A percentile compares a stretch with the other conserved stretches of the same genome.
Conservation (phyloP, 2,797 vertebrate species). For the Pangasius mekongensis region DNA sequence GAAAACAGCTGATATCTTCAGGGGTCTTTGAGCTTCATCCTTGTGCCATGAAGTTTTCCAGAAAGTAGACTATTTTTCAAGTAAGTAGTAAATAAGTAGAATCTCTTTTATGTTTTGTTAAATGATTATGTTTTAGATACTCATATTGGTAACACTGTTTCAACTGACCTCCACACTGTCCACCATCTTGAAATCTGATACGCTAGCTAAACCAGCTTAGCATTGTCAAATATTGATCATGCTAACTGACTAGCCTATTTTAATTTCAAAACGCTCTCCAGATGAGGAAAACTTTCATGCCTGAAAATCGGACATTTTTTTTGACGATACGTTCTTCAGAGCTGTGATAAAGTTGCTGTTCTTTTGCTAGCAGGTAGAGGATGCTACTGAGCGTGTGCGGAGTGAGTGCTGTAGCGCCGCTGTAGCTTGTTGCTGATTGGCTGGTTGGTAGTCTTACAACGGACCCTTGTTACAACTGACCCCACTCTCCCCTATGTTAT, state of each 20-base stretch:
- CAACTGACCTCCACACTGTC: neutral
- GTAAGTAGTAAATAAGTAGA: neutral
- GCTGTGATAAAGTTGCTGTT: neutral
- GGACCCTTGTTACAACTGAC: neutral
- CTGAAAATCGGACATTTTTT: neutral
- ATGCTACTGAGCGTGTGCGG: neutral
- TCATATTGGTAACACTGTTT: neutral
- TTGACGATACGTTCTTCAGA: neutral
- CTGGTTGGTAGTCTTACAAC: neutral
- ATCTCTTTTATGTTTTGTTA: neutral
- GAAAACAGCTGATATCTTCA: neutral
- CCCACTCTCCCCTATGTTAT: neutral
- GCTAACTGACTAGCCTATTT: neutral
- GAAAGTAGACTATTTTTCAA: neutral
- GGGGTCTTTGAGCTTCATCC: neutral
- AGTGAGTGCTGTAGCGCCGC: neutral
- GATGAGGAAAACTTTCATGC: neutral
- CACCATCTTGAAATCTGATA: neutral
- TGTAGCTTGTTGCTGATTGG: neutral
- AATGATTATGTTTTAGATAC: neutral
- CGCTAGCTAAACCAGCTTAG: neutral
- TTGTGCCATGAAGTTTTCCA: neutral
- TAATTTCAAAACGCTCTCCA: neutral
- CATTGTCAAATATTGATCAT: neutral
- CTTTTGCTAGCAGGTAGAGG: neutral